Conservation (phyloP, 2,797 vertebrate species). For the Hyperoplus lanceolatus region DNA sequence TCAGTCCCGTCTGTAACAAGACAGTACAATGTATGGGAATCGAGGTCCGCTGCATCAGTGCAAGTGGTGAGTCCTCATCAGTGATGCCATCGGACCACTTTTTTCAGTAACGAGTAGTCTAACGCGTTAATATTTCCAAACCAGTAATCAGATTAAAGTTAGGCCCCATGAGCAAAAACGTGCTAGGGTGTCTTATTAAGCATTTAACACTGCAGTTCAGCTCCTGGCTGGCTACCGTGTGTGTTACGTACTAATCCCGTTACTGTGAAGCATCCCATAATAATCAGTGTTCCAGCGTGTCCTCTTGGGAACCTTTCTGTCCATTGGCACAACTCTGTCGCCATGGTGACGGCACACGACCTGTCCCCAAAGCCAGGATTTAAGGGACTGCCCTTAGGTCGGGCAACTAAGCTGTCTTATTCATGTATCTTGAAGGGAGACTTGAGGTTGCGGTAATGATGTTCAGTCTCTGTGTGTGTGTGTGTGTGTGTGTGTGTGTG, state of each 20-base stretch:
- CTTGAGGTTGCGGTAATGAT: conserved; percentile 46
- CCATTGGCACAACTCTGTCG: conserved; percentile 50
- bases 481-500: conserved; percentile 1
- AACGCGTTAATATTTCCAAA: no score
- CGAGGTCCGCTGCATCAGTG: no score
- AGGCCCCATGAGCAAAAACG: conserved; percentile 5
- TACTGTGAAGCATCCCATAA: conserved; percentile 65
- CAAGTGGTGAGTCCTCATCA: no score
- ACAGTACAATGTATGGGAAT: no score
- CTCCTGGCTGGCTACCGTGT: conserved; percentile 30
- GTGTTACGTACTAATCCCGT: conserved; percentile 59
- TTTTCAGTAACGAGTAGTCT: no score
- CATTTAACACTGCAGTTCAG: conserved; percentile 17
- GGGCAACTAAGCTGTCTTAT: conserved; percentile 59
- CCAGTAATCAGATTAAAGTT: no score
- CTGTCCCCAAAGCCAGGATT: conserved; percentile 57
- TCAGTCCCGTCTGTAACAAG: no score
- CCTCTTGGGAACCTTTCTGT: conserved; percentile 58
- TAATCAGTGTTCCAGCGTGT: conserved; percentile 56
- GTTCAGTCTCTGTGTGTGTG: not conserved
- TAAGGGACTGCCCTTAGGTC: conserved; percentile 52
- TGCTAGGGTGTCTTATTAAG: conserved; percentile 34
- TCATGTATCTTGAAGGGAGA: conserved; percentile 56
- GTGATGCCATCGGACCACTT: no score
- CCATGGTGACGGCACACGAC: conserved; percentile 65